Evolutionary conservation across 35 echinoderm and acorn worm species (phyloP).

Genomic region (Ptychodera flava): DNA sequence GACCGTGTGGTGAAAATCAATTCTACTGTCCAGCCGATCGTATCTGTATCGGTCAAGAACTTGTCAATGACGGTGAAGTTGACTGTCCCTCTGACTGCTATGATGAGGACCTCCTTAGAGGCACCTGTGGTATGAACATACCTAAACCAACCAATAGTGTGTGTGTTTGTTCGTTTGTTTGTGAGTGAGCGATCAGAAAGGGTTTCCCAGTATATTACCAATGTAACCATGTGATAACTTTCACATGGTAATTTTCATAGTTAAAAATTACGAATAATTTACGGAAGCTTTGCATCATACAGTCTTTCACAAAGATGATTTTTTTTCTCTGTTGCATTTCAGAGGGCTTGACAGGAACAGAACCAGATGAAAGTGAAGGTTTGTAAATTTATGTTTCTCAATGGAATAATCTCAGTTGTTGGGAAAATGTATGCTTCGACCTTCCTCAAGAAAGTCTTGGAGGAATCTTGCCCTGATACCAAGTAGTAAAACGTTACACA

Average conservation of each 20-base stretch:
- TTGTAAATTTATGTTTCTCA: no score
- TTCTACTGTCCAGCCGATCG: slow-evolving; percentile 52
- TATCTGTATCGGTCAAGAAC: slow-evolving; percentile 30
- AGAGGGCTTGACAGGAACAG: not conserved
- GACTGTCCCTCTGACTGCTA: slow-evolving; percentile 41
- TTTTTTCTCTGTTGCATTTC: not conserved
- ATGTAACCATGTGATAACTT: no score
- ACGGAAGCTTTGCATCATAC: not conserved
- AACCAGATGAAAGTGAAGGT: not conserved
- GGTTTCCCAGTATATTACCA: no score
- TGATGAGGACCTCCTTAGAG: slow-evolving; percentile 21
- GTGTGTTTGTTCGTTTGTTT: not conserved
- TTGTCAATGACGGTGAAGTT: slow-evolving; percentile 54
- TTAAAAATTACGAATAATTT: not conserved
- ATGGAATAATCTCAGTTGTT: no score
- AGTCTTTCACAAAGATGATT: not conserved
- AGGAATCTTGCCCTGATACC: no score
- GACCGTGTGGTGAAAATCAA: slow-evolving; percentile 14
- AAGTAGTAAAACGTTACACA: no score
- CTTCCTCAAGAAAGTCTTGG: no score
- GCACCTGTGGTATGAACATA: not conserved
- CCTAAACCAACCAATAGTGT: not conserved
- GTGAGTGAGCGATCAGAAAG: not conserved
- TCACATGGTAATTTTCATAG: no score
- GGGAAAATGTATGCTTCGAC: no score